Base-by-base conservation (phyloP, 2,113 vertebrate species). In the Poicephalus gulielmi region DNA sequence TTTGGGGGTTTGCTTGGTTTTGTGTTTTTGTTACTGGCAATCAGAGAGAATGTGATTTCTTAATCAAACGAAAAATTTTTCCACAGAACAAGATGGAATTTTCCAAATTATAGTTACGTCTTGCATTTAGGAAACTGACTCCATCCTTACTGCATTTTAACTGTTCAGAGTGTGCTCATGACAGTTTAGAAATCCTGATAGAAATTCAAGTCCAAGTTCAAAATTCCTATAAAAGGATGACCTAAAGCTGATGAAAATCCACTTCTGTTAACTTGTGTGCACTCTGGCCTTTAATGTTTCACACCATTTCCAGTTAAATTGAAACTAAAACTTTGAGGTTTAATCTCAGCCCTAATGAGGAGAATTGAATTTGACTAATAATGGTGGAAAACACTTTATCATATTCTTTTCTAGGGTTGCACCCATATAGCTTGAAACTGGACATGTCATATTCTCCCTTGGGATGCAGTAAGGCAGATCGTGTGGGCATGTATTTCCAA, bases 1-100 rank as follows among this genome's bases (percentile, higher is more conserved):
- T 31, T 49, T 11, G 3, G 1, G 3, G 30, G 47, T 35, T 78
- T 27, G 3, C 11, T 43, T 47, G 4, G 0, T 80, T 60, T 37
- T 31, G 15, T 25, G 35, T 5, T 17, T 63, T 76, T 70, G 37
- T 13, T 39, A 64, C 18, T 18, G 37, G 13, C 7, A 57, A n/a
- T 52, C 19, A 46, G 30, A 85, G 12, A 52, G 69, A 64, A 64
- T n/a, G 13, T 30, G 13, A 27, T 35, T 74, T 41, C n/a, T 76
- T 52, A 37, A 44, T 19, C 47, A 57, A 28, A 80, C 2, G 74
- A 84, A 57, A 43, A 0, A 7, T 49, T 69, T 53, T 67, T 39
- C 19, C 24, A 37, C 28, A 85, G 52, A 55, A 59, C 10, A 44
- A 57, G 53, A 50, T 49, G 44, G 31, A 25, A 63, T 64, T 90